A percentile compares a stretch with the other conserved stretches of the same genome.
Conservation (phyloP, 2,113 vertebrate species). For the Rhineura floridana region DNA sequence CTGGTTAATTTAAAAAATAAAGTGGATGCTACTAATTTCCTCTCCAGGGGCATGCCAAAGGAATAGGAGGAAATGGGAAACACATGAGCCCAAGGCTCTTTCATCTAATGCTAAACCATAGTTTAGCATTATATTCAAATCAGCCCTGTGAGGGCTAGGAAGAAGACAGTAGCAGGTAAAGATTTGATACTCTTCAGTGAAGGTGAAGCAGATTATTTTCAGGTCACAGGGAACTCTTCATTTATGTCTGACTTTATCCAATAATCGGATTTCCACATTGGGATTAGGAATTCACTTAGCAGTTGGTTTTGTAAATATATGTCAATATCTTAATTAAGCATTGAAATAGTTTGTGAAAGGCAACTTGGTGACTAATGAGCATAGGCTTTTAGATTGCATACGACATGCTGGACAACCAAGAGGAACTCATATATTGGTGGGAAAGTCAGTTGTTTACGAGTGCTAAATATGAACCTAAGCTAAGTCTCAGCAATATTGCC, state of each 20-base stretch:
- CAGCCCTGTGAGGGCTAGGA: not conserved
- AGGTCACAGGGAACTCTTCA: not conserved
- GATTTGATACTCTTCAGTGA: not conserved
- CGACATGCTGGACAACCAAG: not conserved
- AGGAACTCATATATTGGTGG: not conserved
- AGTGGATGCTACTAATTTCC: not conserved
- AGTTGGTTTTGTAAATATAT: not conserved
- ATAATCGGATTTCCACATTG: not conserved
- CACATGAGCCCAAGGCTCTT: not conserved
- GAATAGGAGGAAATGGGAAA: not conserved
- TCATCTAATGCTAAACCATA: not conserved
- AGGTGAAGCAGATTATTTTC: not conserved
- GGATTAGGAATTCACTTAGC: not conserved
- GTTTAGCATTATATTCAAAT: not conserved
- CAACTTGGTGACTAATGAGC: not conserved
- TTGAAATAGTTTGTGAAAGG: not conserved
- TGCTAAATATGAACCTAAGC: rapidly evolving
- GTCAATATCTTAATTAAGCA: not conserved
- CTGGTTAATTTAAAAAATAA: not conserved
- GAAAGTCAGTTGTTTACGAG: not conserved
- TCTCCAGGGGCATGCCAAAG: not conserved
- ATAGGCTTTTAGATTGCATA: not conserved
- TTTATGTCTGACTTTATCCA: not conserved
- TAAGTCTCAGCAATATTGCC: not conserved
- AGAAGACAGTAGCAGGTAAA: not conserved